Percentiles rank a stretch among this genome's conserved stretches.
Conservation (phyloP, 2,888 invertebrate genomes). For the Drosophila setosimentum region DNA sequence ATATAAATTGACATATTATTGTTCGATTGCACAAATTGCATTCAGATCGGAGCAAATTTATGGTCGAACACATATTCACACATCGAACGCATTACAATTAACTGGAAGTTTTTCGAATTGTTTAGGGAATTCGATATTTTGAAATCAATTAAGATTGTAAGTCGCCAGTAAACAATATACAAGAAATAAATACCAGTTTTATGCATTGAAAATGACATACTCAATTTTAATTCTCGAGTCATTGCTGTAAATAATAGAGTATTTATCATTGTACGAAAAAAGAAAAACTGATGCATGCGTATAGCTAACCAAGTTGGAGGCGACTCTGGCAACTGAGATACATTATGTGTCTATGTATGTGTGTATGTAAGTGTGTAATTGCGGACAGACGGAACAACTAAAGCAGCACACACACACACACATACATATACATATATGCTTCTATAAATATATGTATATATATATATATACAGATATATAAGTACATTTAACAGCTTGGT, state of each 20-base stretch:
- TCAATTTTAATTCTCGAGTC: neutral
- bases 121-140: neutral
- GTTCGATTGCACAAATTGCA: neutral
- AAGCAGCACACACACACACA: conserved; percentile 52
- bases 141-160: no score
- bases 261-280: neutral
- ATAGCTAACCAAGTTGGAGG: conserved; percentile 35
- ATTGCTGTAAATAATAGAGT: neutral
- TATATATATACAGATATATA: neutral
- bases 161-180: no score
- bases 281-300: conserved; percentile 12
- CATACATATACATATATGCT: conserved; percentile 3
- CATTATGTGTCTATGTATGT: conserved; percentile 5
- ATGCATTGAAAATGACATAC: no score
- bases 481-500: conserved; percentile 61
- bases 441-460: conserved; percentile 1
- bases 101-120: neutral
- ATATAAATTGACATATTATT: neutral
- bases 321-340: conserved; percentile 18
- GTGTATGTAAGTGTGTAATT: conserved; percentile 42
- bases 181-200: no score
- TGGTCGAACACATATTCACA: neutral
- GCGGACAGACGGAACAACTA: conserved; percentile 59
- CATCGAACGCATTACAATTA: neutral
- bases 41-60: neutral